These are phyloP conservation scores for Speoplatyrhinus poulsoni DNA, from an alignment of 2,113 vertebrate genomes.

Conservation along the genomic window DNA sequence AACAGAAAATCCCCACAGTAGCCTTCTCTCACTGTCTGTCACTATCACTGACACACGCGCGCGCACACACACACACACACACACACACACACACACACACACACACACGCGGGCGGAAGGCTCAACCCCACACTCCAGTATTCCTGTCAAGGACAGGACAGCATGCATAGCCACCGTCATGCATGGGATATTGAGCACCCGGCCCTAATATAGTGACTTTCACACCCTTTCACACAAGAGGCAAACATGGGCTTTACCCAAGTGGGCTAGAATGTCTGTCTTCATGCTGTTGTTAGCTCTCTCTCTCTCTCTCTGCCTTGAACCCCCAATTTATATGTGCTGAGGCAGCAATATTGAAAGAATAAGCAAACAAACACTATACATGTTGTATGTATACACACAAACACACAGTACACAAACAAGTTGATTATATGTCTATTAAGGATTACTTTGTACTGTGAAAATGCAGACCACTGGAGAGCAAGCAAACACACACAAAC, in stretches of 20 bases:
- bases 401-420: not conserved
- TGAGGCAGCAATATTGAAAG: too few relatives aligned
- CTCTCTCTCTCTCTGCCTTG: too few relatives aligned
- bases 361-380: not conserved
- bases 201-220: too few relatives aligned
- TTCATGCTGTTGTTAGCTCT: too few relatives aligned
- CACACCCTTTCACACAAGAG: too few relatives aligned
- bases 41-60: conserved; percentile 3
- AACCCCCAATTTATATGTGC: too few relatives aligned
- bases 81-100: not conserved
- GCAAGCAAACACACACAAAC: not conserved
- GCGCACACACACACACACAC: not conserved
- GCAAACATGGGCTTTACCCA: too few relatives aligned
- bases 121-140: conserved; percentile 41
- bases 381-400: not conserved
- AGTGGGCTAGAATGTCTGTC: too few relatives aligned
- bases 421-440: not conserved
- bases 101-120: not conserved
- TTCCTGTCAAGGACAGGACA: conserved; percentile 21
- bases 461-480: conserved; percentile 22
- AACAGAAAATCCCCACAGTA: conserved; percentile 1
- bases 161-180: not conserved
- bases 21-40: not conserved
- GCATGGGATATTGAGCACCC: not conserved
- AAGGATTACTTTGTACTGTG: conserved; percentile 6